These are phyloP conservation scores for Myotis planiceps DNA, from an alignment of 2,797 vertebrate genomes.

Conservation along the genomic window DNA sequence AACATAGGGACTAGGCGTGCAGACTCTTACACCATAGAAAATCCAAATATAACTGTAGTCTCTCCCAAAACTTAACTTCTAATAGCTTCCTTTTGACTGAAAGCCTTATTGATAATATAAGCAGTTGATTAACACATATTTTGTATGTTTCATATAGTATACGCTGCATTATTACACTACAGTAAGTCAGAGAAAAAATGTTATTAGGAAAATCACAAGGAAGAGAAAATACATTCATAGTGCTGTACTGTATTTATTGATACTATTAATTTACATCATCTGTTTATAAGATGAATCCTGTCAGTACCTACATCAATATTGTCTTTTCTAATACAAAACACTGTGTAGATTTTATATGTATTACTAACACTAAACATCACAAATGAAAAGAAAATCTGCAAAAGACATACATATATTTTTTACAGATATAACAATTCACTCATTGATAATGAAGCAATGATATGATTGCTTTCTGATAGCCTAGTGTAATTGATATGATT, in stretches of 20 bases:
- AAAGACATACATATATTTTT: not conserved
- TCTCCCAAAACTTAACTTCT: not conserved
- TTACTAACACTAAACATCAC: not conserved
- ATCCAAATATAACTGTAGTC: not conserved
- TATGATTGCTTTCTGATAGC: not conserved
- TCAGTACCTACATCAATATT: not conserved
- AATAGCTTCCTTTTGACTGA: not conserved
- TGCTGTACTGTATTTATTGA: not conserved
- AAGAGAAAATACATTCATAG: not conserved
- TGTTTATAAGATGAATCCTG: not conserved
- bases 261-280: not conserved
- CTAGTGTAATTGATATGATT: not conserved
- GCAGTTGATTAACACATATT: not conserved
- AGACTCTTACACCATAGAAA: not conserved
- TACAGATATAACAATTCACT: not conserved
- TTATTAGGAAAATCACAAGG: not conserved
- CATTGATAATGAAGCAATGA: not conserved
- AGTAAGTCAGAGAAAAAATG: not conserved
- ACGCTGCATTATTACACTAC: not conserved
- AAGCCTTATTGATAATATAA: not conserved
- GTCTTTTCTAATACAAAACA: not conserved
- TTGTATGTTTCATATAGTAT: not conserved
- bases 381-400: not conserved
- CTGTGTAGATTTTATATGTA: not conserved
- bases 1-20: not conserved